Evolutionary conservation across 2,888 invertebrate genomes (phyloP).

Genomic region (Ametastegia equiseti): DNA sequence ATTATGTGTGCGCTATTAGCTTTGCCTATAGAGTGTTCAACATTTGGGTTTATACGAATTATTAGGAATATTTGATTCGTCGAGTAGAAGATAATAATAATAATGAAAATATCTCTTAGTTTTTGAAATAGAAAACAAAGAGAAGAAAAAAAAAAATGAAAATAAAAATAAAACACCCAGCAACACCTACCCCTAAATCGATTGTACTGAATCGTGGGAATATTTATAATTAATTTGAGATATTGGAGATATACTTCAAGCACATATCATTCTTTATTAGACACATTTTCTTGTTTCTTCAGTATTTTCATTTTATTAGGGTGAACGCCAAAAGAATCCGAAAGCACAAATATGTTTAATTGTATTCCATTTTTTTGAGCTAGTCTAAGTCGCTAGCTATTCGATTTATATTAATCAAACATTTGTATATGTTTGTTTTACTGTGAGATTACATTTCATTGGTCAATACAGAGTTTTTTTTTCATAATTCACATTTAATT

Average conservation of each 20-base stretch:
- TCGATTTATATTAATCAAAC: constrained; percentile 27
- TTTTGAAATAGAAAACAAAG: not conserved
- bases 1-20: constrained; percentile 34
- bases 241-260: constrained; percentile 19
- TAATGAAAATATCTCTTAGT: not conserved
- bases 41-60: not conserved
- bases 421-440: constrained; percentile 42
- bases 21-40: constrained; percentile 28
- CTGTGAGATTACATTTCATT: constrained; percentile 47
- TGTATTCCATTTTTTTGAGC: constrained; percentile 3
- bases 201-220: constrained; percentile 21
- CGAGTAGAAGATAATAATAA: not conserved
- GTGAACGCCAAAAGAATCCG: not conserved
- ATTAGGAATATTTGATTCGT: constrained; percentile 14
- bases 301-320: constrained; percentile 31
- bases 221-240: constrained; percentile 36
- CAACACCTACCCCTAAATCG: not conserved
- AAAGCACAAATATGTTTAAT: constrained; percentile 27
- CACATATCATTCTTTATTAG: constrained; percentile 24
- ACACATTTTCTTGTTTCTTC: not conserved
- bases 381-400: constrained; percentile 31
- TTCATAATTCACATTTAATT: not conserved
- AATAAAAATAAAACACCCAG: not conserved
- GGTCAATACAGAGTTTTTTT: constrained; percentile 43
- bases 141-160: not conserved